Evolutionary conservation across 2,888 invertebrate species (phyloP).

Genomic region (Oeneis ivallda): DNA sequence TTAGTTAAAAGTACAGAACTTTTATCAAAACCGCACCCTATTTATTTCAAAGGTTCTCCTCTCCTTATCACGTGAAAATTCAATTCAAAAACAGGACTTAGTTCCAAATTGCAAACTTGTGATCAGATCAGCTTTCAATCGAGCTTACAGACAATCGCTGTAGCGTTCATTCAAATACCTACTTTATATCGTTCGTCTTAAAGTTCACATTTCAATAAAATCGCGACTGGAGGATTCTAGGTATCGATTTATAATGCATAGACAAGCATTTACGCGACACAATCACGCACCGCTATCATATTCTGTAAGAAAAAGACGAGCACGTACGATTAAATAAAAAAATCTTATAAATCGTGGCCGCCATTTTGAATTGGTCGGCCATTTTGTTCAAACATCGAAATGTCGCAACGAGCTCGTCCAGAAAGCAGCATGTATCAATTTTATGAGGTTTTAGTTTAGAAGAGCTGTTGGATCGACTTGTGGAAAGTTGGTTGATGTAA

Average conservation of each 20-base stretch:
- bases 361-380: constrained; percentile 31
- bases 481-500: no score
- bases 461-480: background rate
- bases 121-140: constrained; percentile 8
- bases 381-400: constrained; percentile 18
- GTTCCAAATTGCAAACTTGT: constrained; percentile 11
- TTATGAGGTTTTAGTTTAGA: background rate
- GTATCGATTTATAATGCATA: constrained; percentile 29
- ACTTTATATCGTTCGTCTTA: constrained; percentile 9
- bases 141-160: background rate
- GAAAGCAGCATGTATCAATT: constrained; percentile 20
- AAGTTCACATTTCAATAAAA: constrained; percentile 14
- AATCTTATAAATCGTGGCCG: constrained; percentile 28
- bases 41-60: background rate
- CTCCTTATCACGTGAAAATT: background rate
- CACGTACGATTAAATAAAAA: constrained; percentile 18
- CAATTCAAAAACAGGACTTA: constrained; percentile 8
- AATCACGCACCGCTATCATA: constrained; percentile 37
- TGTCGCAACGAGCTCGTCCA: background rate
- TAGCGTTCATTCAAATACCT: constrained; percentile 5
- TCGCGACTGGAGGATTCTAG: constrained; percentile 8
- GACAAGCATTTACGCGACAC: constrained; percentile 39
- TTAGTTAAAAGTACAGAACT: background rate
- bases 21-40: background rate
- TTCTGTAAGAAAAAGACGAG: constrained; percentile 15